phyloP scores from a whole-genome alignment of 1,140 invertebrate species.

The Magallana gigas region DNA sequence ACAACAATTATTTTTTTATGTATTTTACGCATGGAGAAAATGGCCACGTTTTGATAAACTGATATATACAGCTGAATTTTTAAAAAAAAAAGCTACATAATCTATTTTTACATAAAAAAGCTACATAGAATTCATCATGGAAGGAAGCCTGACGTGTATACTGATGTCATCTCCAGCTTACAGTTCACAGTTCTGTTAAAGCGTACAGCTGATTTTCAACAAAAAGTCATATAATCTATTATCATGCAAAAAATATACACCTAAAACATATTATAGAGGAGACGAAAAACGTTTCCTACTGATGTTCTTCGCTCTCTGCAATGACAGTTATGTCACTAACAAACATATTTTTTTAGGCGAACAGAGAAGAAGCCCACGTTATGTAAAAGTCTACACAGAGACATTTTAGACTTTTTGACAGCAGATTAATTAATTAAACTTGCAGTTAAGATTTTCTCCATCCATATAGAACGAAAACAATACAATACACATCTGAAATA shows the following conservation, averaged over 20 bases:
- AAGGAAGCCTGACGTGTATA: too few species aligned
- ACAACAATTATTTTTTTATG: neutral
- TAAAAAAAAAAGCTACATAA: neutral
- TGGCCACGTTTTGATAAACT: neutral
- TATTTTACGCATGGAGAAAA: neutral
- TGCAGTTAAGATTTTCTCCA: too few species aligned
- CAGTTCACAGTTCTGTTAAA: neutral
- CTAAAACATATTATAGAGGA: neutral
- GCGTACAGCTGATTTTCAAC: neutral
- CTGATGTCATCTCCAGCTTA: too few species aligned
- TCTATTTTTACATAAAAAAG: neutral
- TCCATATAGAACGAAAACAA: neutral
- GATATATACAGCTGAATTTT: neutral
- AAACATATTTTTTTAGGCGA: too few species aligned
- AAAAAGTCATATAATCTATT: neutral
- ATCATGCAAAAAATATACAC: neutral
- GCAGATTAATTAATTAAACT: too few species aligned
- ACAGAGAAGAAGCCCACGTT: too few species aligned
- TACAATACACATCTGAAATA: neutral
- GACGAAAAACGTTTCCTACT: too few species aligned
- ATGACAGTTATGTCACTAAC: too few species aligned
- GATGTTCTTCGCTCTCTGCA: too few species aligned
- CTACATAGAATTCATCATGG: too few species aligned
- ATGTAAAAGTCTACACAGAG: too few species aligned
- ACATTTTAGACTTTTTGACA: too few species aligned